These are phyloP conservation scores for Eulemur albifrons DNA, from an alignment of 2,797 vertebrate species.

Conservation along the genomic window DNA sequence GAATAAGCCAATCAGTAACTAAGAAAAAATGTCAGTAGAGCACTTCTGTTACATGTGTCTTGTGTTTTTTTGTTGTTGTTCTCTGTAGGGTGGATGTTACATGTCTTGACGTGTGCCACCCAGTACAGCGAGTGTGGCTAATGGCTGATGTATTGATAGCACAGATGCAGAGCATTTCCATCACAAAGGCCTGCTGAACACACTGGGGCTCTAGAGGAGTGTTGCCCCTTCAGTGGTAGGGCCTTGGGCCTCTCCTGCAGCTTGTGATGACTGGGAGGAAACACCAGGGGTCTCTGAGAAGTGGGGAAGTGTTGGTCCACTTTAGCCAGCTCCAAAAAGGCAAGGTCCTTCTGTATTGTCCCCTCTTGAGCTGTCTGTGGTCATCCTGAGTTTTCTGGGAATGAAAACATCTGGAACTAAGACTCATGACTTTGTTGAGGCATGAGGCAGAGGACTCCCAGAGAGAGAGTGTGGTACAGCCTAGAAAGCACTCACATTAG, in stretches of 20 bases:
- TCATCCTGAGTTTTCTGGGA: neutral
- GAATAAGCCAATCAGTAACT: neutral
- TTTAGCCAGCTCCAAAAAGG: neutral
- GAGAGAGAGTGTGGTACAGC: neutral
- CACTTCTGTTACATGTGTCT: neutral
- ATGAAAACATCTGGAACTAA: neutral
- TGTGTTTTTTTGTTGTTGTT: neutral
- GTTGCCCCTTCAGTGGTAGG: neutral
- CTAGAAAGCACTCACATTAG: neutral
- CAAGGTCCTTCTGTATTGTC: neutral
- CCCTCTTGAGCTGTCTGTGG: neutral
- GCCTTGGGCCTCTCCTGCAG: neutral
- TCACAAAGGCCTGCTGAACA: neutral
- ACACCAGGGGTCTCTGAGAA: neutral
- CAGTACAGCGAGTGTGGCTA: neutral
- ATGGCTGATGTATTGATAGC: neutral
- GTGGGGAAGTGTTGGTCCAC: neutral
- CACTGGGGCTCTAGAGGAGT: neutral
- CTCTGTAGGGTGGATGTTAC: neutral
- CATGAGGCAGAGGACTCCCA: neutral
- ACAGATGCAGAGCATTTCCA: neutral
- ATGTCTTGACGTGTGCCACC: neutral
- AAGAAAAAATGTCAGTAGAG: neutral
- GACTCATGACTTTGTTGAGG: neutral
- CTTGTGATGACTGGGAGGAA: neutral